phyloP scores from a whole-genome alignment of 2,888 invertebrate genomes.

The Troides aeacus region DNA sequence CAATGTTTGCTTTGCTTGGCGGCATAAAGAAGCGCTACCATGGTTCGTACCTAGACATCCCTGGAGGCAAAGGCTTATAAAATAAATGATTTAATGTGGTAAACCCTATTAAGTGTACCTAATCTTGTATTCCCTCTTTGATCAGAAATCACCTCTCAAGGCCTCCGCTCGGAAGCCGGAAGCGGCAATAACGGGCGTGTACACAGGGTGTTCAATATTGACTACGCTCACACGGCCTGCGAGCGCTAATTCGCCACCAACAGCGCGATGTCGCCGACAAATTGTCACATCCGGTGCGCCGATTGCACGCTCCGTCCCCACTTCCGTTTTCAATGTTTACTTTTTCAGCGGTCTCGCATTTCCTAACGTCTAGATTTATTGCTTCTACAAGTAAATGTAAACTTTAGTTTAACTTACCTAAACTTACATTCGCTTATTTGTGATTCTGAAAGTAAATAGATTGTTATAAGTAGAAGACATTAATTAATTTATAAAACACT shows the following conservation, averaged over 20 bases:
- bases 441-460: not conserved
- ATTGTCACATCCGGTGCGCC: conserved; percentile 62
- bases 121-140: not conserved
- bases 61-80: too few relatives aligned
- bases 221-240: conserved; percentile 14
- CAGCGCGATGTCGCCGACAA: conserved; percentile 32
- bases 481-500: not conserved
- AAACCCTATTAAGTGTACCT: too few relatives aligned
- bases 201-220: conserved; percentile 12
- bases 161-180: conserved; percentile 6
- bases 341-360: conserved; percentile 19
- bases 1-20: too few relatives aligned
- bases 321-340: conserved; percentile 44
- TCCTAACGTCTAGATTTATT: conserved; percentile 7
- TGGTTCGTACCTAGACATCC: too few relatives aligned
- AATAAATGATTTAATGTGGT: too few relatives aligned
- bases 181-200: conserved; percentile 13
- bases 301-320: conserved; percentile 56
- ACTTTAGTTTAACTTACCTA: not conserved
- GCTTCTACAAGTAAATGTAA: not conserved
- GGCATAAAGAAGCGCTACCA: too few relatives aligned
- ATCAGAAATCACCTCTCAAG: conserved; percentile 9
- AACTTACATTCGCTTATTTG: not conserved
- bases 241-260: conserved; percentile 21
- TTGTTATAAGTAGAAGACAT: not conserved